These are phyloP conservation scores for Unio pictorum DNA, from an alignment of 2,888 invertebrate genomes.

Conservation along the genomic window DNA sequence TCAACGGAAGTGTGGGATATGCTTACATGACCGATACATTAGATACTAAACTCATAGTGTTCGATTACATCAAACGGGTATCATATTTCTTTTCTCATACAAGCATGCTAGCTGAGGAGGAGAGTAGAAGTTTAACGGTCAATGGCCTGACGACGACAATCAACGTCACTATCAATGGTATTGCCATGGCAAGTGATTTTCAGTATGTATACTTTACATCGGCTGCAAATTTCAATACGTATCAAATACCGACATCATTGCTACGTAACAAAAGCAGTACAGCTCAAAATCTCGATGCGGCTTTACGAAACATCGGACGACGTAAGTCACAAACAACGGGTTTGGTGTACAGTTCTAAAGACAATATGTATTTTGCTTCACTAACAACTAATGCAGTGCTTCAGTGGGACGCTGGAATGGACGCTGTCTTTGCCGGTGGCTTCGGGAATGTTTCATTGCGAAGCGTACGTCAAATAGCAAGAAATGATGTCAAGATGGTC, in stretches of 20 bases:
- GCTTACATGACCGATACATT: slow-evolving; percentile 33
- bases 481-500: slow-evolving; percentile 11
- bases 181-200: slow-evolving; percentile 30
- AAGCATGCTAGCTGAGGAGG: slow-evolving; percentile 20
- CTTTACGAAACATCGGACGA: slow-evolving; percentile 22
- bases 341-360: slow-evolving; percentile 21
- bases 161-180: slow-evolving; percentile 26
- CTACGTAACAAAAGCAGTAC: slow-evolving; percentile 7
- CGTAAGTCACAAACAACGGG: slow-evolving; percentile 30
- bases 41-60: slow-evolving; percentile 24
- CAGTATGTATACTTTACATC: slow-evolving; percentile 24
- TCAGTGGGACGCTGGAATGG: slow-evolving; percentile 14
- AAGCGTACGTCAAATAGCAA: background rate
- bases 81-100: slow-evolving; percentile 28
- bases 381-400: slow-evolving; percentile 7
- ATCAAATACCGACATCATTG: slow-evolving; percentile 22
- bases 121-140: slow-evolving; percentile 8
- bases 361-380: slow-evolving; percentile 23
- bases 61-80: slow-evolving; percentile 14
- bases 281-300: slow-evolving; percentile 10
- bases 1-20: slow-evolving; percentile 16
- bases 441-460: too few species aligned
- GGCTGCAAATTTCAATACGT: slow-evolving; percentile 16
- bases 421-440: too few species aligned
- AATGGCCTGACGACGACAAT: slow-evolving; percentile 5